Conservation (phyloP, 2,113 vertebrate genomes). For the Anguilla rostrata region DNA sequence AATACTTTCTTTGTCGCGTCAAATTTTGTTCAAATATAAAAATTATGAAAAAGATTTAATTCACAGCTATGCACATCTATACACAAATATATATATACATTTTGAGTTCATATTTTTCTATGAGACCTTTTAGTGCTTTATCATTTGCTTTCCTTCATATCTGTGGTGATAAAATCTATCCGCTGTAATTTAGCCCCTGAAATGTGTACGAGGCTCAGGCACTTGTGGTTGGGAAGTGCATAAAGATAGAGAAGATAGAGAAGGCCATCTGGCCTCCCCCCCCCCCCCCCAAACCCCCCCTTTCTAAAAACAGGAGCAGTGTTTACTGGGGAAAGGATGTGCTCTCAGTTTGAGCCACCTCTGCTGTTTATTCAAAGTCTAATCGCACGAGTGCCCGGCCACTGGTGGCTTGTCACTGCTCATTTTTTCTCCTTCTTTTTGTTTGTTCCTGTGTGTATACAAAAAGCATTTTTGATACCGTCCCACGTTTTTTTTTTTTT, state of each 20-base stretch:
- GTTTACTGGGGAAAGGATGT: neutral
- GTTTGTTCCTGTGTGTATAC: neutral
- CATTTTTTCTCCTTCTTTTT: neutral
- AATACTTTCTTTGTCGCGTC: too few relatives aligned
- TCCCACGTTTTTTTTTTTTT: neutral
- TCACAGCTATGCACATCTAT: too few relatives aligned
- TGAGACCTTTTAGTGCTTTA: too few relatives aligned
- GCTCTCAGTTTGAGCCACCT: neutral
- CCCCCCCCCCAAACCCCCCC: neutral
- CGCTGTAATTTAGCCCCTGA: too few relatives aligned
- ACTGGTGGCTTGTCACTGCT: neutral
- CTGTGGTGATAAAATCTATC: too few relatives aligned
- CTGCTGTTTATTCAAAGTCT: neutral
- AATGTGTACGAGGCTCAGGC: too few relatives aligned
- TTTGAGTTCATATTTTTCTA: too few relatives aligned
- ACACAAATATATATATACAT: too few relatives aligned
- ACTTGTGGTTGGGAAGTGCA: neutral
- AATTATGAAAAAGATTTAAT: too few relatives aligned
- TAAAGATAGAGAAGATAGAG: neutral
- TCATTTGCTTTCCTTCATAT: too few relatives aligned
- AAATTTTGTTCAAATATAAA: too few relatives aligned
- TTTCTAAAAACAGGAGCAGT: neutral
- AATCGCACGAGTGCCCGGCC: neutral
- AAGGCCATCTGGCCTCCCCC: neutral
- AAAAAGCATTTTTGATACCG: neutral